Evolutionary conservation across 2,113 vertebrate species (phyloP), one percentile per base, ranked within the genome.

Genomic region (Channa argus): DNA sequence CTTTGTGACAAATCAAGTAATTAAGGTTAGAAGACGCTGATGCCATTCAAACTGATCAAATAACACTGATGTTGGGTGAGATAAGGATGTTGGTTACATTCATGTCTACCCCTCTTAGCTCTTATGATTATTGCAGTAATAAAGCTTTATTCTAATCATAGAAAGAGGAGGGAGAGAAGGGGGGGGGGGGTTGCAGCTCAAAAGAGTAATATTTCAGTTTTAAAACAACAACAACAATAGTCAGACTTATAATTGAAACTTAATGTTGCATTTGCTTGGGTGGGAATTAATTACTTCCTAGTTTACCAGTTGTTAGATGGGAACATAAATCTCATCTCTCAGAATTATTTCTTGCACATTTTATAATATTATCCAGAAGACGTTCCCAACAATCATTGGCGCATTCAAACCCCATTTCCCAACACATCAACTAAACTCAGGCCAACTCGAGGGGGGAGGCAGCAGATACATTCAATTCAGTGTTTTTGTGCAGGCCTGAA

Each of bases 101-200:
- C 85, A 79, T 53, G 65, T 82, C 84, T 83, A 51, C 63, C 24
- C 73, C 68, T 71, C 44, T 73, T 72, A 79, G 77, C 77, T 79
- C 66, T 79, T 51, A 12, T 38, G 41, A 45, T 87, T 86, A 87
- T 81, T 92, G 88, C 86, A 79, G 81, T 58, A 64, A 55, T 83
- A 80, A 84, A 88, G 77, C 82, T 80, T 83, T 11, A 12, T 49
- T 74, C 24, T 24, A 24, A 24, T 24, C 24, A 24, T 15, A 51
- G 67, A 41, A 67, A 78, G 52, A 53, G 53, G 41, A 63, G 33
- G 15, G 54, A 13, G 67, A 33, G 65, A 24, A 8, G 1, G 60
- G 45, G 3, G 43, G 6, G 34, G 6, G 24, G 52, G 14, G 11
- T 44, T 14, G 8, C 8, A 24, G 51, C 43, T 24, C 1, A 5